A percentile compares a stretch with the other conserved stretches of the same genome.
phyloP scores from a whole-genome alignment of 2,797 vertebrate species.

The Phylloscopus collybita region DNA sequence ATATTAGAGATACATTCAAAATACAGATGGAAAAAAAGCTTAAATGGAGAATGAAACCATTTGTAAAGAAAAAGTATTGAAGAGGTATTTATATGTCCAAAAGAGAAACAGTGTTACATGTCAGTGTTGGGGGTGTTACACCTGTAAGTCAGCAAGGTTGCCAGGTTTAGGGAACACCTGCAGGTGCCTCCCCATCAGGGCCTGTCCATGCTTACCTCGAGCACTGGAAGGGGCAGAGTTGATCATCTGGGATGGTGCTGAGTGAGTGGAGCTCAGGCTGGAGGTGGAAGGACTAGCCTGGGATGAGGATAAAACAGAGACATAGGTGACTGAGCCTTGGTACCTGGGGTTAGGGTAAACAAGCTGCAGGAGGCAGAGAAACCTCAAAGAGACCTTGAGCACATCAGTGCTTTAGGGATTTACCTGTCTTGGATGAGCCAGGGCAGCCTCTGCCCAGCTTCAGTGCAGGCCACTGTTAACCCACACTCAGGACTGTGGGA shows the following conservation, averaged over 20 bases:
- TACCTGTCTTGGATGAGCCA: not conserved
- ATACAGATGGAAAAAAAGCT: not conserved
- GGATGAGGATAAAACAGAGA: conserved; percentile 78
- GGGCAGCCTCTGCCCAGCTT: not conserved
- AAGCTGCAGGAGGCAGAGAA: conserved; percentile 71
- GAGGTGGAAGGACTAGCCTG: conserved; percentile 98
- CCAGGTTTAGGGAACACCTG: not conserved
- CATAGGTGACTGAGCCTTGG: conserved; percentile 72
- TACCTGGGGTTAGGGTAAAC: conserved; percentile 63
- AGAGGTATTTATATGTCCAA: not conserved
- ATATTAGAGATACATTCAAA: not conserved
- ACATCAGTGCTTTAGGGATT: not conserved
- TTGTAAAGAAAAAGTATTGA: not conserved
- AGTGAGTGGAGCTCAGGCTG: conserved; percentile 98
- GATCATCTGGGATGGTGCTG: conserved; percentile 96
- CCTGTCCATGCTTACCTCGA: conserved; percentile 85
- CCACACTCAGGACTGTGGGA: not conserved
- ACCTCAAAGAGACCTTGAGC: not conserved
- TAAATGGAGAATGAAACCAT: not conserved
- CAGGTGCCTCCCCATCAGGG: not conserved
- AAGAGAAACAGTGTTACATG: not conserved
- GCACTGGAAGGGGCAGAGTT: conserved; percentile 96
- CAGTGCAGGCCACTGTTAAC: not conserved
- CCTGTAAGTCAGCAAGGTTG: not conserved
- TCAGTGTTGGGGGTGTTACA: not conserved